Base-by-base conservation (phyloP, 2,113 vertebrate species). In the Aegithalos caudatus region DNA sequence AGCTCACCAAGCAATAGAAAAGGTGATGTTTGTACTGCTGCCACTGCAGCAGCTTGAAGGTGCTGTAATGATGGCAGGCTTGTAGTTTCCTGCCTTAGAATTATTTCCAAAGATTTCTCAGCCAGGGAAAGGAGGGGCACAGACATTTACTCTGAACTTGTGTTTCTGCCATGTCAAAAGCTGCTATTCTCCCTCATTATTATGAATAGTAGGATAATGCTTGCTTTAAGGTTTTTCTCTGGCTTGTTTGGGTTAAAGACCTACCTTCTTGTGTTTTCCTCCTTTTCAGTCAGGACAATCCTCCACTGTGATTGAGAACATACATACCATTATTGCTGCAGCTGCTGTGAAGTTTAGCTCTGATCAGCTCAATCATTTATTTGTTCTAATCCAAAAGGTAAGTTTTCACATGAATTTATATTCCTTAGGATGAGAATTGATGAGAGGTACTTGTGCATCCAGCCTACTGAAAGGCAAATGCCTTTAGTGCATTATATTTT, bases 251-350 rank as follows among this genome's bases (percentile, higher is more conserved):
- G 24, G 37, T 40, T 56, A 58, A 70, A 95, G 47, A 66, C 22
- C 23, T 72, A 56, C 47, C 38, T 80, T 56, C 28, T 27, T 67
- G 11, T 86, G 58, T 71, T 89, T 58, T 69, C 40, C 38, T 54
- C 78, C 62, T 61, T 95, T 97, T 91, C 96, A 99, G 99, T 99
- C 99, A 0, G 99, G 99, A 95, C 99, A 99, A 80, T 99, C 99
- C 9, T 99, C 99, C 89, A 99, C 99, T 57, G 99, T 99, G 95
- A 99, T 99, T 57, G 99, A 99, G 97, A 99, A 99, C 94, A 99
- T 99, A 88, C 99, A 99, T 81, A 99, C 99, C 71, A 99, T 99
- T 96, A 99, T 99, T 93, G 99, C 99, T 85, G 99, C 99, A 42
- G 99, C 99, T 47, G 99, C 99, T 88, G 99, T 99, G 86, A 99